phyloP scores from a whole-genome alignment of 1,140 invertebrate species.

The Orchesella cincta region DNA sequence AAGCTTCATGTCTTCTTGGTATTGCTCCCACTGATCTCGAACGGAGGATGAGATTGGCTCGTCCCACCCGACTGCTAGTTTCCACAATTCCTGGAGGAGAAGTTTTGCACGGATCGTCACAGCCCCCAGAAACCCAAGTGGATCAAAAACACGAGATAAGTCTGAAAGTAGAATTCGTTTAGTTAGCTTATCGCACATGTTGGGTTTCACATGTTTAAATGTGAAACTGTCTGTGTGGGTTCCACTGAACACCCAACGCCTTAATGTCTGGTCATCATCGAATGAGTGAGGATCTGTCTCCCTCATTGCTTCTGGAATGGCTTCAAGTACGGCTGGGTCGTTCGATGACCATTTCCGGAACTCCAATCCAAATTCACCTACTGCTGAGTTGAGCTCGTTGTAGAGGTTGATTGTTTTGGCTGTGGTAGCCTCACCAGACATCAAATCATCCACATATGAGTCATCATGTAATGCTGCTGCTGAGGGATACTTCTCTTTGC shows the following conservation, averaged over 20 bases:
- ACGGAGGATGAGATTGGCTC: slow-evolving; percentile 35
- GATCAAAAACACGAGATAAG: slow-evolving; percentile 42
- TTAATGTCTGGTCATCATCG: slow-evolving; percentile 49
- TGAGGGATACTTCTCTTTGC: slow-evolving; percentile 47
- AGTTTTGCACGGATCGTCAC: slow-evolving; percentile 34
- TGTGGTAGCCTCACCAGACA: slow-evolving; percentile 44
- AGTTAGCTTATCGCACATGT: background rate
- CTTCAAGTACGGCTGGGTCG: slow-evolving; percentile 34
- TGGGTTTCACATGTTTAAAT: background rate
- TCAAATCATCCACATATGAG: slow-evolving; percentile 53
- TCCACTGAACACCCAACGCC: slow-evolving; percentile 53
- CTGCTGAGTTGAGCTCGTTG: slow-evolving; percentile 43
- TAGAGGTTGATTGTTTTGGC: slow-evolving; percentile 44
- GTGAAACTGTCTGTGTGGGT: slow-evolving; percentile 50
- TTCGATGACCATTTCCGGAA: slow-evolving; percentile 57
- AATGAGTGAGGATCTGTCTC: slow-evolving; percentile 22
- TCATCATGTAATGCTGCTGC: slow-evolving; percentile 43
- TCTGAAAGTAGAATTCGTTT: slow-evolving; percentile 36
- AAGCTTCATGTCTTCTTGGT: slow-evolving; percentile 23
- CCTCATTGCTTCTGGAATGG: slow-evolving; percentile 31
- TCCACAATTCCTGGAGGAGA: slow-evolving; percentile 44
- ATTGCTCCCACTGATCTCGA: slow-evolving; percentile 45
- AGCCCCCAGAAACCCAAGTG: slow-evolving; percentile 29
- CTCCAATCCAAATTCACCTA: slow-evolving; percentile 51
- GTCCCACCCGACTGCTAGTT: slow-evolving; percentile 36